These are phyloP conservation scores for Agriopis marginaria DNA, from an alignment of 2,888 invertebrate genomes.

Conservation along the genomic window DNA sequence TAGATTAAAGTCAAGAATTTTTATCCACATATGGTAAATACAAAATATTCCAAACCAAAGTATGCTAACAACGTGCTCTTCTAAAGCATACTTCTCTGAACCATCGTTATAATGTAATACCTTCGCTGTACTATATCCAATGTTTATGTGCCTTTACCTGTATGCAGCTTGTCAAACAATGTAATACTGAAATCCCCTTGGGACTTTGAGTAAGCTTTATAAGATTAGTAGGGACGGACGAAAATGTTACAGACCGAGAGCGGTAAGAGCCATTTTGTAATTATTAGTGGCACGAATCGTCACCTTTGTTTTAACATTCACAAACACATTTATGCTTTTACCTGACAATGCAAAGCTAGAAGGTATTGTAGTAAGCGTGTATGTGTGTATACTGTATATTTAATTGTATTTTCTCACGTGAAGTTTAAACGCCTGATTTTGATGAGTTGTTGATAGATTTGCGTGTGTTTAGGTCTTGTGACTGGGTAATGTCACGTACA, in stretches of 20 bases:
- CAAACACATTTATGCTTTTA: background rate
- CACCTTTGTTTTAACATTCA: slow-evolving; percentile 1
- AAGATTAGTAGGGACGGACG: slow-evolving; percentile 63
- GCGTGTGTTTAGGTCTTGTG: too few relatives aligned
- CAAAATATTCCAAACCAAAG: background rate
- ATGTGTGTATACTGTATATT: too few relatives aligned
- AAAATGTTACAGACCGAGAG: slow-evolving; percentile 36
- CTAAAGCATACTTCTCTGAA: background rate
- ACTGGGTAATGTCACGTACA: too few relatives aligned
- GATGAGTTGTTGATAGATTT: too few relatives aligned
- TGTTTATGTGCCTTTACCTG: slow-evolving; percentile 42
- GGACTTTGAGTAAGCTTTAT: slow-evolving; percentile 66
- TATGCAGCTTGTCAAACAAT: slow-evolving; percentile 55
- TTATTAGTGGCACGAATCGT: slow-evolving; percentile 8
- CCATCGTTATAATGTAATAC: background rate
- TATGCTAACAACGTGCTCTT: background rate
- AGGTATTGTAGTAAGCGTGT: too few relatives aligned
- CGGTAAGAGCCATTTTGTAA: slow-evolving; percentile 8
- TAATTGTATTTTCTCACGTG: too few relatives aligned
- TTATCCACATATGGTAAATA: too few relatives aligned
- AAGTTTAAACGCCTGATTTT: too few relatives aligned
- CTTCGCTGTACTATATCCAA: slow-evolving; percentile 3
- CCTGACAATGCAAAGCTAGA: too few relatives aligned
- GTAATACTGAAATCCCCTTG: slow-evolving; percentile 52
- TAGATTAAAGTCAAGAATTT: too few relatives aligned